Evolutionary conservation across 2,797 vertebrate genomes (phyloP).

Genomic region (Valencia hispanica): DNA sequence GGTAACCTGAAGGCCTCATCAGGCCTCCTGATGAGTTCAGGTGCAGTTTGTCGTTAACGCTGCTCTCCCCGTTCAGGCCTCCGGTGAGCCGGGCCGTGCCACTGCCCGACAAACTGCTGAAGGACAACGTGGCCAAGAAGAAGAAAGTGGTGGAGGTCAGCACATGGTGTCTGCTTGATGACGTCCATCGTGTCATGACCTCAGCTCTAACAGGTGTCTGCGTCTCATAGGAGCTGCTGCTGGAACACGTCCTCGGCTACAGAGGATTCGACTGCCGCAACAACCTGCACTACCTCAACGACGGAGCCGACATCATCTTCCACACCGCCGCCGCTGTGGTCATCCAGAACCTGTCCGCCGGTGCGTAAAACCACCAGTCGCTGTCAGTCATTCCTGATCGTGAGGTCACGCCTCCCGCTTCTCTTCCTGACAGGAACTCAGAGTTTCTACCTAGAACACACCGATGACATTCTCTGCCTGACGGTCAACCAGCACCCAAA

Average conservation of each 20-base stretch:
- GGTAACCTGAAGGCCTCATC: constrained; percentile 72
- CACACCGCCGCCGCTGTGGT: constrained; percentile 91
- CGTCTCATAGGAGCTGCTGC: constrained; percentile 84
- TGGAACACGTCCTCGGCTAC: constrained; percentile 98
- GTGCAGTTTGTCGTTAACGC: neutral
- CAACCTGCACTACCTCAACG: constrained; percentile 98
- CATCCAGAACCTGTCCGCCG: constrained; percentile 92
- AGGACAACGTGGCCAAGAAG: constrained; percentile 92
- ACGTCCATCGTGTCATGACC: fast-evolving
- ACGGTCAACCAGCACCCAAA: constrained; percentile 98
- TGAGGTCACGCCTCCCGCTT: constrained; percentile 15
- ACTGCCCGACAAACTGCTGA: constrained; percentile 93
- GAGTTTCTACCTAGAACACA: constrained; percentile 98
- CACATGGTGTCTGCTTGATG: fast-evolving
- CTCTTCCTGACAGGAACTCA: constrained; percentile 86
- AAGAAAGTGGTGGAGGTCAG: constrained; percentile 86
- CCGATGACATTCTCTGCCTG: constrained; percentile 96
- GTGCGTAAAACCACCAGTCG: constrained; percentile 59
- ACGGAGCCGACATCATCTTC: constrained; percentile 93
- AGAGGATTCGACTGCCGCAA: constrained; percentile 96
- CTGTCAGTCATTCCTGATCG: neutral
- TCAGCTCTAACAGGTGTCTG: neutral
- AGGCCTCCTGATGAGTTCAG: neutral
- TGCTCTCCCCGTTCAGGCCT: constrained; percentile 79
- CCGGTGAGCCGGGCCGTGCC: constrained; percentile 94